phyloP scores from a whole-genome alignment of 2,888 invertebrate species.

The Drosophila quasianomalipes region DNA sequence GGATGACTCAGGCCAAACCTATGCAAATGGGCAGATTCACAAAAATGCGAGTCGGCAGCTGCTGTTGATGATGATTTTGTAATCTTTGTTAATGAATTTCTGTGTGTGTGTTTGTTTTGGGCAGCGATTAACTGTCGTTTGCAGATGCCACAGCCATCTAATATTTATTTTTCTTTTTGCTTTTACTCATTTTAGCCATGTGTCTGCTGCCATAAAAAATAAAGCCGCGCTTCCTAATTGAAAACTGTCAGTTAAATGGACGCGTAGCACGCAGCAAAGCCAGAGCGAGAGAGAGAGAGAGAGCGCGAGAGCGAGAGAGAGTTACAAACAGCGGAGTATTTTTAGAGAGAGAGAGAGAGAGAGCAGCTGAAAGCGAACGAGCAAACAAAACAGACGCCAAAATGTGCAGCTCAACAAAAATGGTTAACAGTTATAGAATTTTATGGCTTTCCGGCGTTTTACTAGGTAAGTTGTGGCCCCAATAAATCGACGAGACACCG shows the following conservation, averaged over 20 bases:
- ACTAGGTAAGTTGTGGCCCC: constrained; percentile 82
- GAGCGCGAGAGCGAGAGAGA: constrained; percentile 34
- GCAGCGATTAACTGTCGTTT: constrained; percentile 44
- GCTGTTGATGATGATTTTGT: constrained; percentile 50
- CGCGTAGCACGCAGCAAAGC: constrained; percentile 61
- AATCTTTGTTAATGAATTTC: constrained; percentile 54
- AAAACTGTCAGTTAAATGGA: constrained; percentile 72
- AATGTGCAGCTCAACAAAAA: constrained; percentile 81
- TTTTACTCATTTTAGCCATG: constrained; percentile 62
- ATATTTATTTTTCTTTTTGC: constrained; percentile 22
- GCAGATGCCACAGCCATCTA: constrained; percentile 49
- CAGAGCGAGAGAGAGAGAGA: constrained; percentile 11
- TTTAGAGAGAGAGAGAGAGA: constrained; percentile 39
- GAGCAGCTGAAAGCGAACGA: constrained; percentile 34
- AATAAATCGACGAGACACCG: constrained; percentile 39
- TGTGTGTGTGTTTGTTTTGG: constrained; percentile 27
- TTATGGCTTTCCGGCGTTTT: constrained; percentile 84
- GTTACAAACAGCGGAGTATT: constrained; percentile 30
- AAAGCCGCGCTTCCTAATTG: constrained; percentile 74
- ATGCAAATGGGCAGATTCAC: constrained; percentile 33
- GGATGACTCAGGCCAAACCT: constrained; percentile 46
- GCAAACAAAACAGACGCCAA: constrained; percentile 58
- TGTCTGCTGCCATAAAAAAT: constrained; percentile 72
- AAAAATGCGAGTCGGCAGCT: constrained; percentile 3
- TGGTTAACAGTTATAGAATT: constrained; percentile 85